phyloP scores from a whole-genome alignment of 2,888 invertebrate species.

The Vesta saturnalis region DNA sequence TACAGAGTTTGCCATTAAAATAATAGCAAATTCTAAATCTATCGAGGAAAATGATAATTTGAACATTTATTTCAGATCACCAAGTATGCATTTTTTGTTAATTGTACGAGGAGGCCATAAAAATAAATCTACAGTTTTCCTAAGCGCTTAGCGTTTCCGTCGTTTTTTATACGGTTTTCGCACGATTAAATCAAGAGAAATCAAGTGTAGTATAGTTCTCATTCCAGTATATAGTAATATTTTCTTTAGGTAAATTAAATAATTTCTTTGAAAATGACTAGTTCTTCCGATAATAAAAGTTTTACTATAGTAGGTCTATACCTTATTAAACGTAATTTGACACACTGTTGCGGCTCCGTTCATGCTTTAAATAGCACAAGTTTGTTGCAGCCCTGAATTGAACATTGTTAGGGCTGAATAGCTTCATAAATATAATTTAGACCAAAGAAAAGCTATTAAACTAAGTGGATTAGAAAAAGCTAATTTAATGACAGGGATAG shows the following conservation, averaged over 20 bases:
- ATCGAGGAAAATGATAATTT: no score
- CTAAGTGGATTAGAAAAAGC: constrained; percentile 24
- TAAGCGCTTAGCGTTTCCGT: no score
- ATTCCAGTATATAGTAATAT: no score
- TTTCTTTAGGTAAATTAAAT: no score
- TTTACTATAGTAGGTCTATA: constrained; percentile 18
- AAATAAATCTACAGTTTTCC: no score
- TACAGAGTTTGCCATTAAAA: no score
- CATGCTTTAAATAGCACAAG: constrained; percentile 31
- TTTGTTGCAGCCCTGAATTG: constrained; percentile 32
- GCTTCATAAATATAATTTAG: constrained; percentile 33
- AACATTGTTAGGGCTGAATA: constrained; percentile 33
- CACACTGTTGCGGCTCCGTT: constrained; percentile 30
- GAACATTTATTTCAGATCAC: no score
- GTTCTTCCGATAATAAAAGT: neutral
- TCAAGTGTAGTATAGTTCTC: no score
- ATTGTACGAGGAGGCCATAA: no score
- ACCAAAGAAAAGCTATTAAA: constrained; percentile 31
- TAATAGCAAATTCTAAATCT: no score
- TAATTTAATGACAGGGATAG: constrained; percentile 5
- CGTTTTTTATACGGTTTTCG: no score
- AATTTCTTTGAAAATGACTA: neutral
- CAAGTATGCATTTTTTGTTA: no score
- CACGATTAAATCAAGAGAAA: neutral
- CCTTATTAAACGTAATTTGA: constrained; percentile 35